Conservation (phyloP, 2,113 vertebrate genomes). For the Galemys pyrenaicus region DNA sequence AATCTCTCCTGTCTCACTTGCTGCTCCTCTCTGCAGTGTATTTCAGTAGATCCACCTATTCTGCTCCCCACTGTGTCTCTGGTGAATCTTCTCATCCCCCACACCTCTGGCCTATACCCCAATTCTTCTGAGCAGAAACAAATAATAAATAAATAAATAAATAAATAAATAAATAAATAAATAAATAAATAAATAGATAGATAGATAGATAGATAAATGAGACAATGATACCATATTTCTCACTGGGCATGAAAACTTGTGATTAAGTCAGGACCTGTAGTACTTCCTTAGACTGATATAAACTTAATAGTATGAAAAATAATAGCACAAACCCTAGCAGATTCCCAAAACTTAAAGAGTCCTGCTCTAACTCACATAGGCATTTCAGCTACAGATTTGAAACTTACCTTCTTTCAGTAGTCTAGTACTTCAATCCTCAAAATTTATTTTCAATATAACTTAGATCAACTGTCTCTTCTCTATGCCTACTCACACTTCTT, state of each 20-base stretch:
- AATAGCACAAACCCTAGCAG: neutral
- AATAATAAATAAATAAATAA: no score
- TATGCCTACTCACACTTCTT: neutral
- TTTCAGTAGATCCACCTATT: no score
- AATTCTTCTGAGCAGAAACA: no score
- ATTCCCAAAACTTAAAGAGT: neutral
- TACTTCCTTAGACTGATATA: neutral
- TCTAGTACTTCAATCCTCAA: neutral
- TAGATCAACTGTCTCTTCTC: neutral
- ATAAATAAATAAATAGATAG: no score
- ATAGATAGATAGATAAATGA: neutral
- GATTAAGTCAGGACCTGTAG: neutral
- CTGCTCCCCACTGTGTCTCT: no score
- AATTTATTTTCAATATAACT: neutral
- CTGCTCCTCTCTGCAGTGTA: no score
- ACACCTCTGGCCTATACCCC: no score
- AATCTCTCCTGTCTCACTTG: no score
- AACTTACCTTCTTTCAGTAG: neutral
- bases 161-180: no score
- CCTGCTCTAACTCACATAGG: neutral
- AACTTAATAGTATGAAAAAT: neutral
- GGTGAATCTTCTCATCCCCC: no score
- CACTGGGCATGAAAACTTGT: neutral
- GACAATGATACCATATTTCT: no score
- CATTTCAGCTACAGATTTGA: neutral